Base-by-base conservation (phyloP, 2,113 vertebrate species). In the Microtus montanus region DNA sequence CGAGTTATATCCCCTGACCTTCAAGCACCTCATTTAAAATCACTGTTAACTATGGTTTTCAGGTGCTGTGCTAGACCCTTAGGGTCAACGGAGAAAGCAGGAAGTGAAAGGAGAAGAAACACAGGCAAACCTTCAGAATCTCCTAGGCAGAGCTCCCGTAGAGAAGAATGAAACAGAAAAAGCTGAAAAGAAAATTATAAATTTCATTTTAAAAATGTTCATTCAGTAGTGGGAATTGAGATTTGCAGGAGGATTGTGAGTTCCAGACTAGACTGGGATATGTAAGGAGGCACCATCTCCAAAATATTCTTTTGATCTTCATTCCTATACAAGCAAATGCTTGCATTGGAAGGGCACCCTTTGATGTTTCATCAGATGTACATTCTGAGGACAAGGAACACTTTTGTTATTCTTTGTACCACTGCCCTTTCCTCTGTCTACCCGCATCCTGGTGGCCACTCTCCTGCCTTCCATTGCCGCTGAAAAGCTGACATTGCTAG, bases 361-460 rank as follows among this genome's bases (percentile, higher is more conserved):
- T 58, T n/a, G 41, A 17, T 79, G 19, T 54, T 47, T 70, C 75
- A 13, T 70, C n/a, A 82, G 49, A 35, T n/a, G 9, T 64, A 20
- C 19, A 12, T 11, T 54, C 1, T 64, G 28, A 83, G 26, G 24
- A 61, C 8, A 33, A 1, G 9, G 33, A 84, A 24, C 4, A 68
- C 74, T 85, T 91, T 35, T 66, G 30, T 52, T 12, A 30, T 28
- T 63, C n/a, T 83, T 64, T 44, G 5, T 30, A 6, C 9, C 41
- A n/a, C n/a, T 78, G 28, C 30, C 38, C 68, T 38, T 73, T 52
- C 14, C 8, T 41, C 3, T 35, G 54, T n/a, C 87, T 15, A 11
- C 12, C n/a, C 10, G 5, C 22, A 0, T n/a, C 41, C 41, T 10
- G 10, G 26, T 11, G 58, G 61, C 1, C 5, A 44, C 5, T 13